These are phyloP conservation scores for Piezodorus guildinii DNA, from an alignment of 1,140 invertebrate genomes.

Conservation along the genomic window DNA sequence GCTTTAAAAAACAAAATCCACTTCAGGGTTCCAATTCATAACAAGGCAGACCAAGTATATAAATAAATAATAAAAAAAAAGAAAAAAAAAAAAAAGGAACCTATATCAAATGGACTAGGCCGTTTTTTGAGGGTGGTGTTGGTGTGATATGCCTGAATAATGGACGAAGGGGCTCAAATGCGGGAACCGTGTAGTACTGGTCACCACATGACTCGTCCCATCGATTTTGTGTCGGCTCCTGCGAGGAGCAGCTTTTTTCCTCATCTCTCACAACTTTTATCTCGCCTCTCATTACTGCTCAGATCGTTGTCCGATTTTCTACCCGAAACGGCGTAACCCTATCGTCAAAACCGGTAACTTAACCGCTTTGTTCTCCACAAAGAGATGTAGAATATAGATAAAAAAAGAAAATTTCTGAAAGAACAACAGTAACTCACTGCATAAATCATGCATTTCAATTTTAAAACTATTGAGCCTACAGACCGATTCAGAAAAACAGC, in stretches of 20 bases:
- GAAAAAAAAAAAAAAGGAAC: constrained; percentile 3
- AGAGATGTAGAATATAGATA: too few species aligned
- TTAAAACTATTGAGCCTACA: too few species aligned
- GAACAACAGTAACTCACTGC: too few species aligned
- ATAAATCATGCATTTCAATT: too few species aligned
- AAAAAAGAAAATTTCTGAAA: too few species aligned
- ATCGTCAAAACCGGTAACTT: too few species aligned
- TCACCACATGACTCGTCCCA: constrained; percentile 4
- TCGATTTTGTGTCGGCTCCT: constrained; percentile 11
- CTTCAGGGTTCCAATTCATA: constrained; percentile 5
- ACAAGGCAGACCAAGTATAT: constrained; percentile 8
- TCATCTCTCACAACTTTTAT: constrained; percentile 1
- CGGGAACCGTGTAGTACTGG: constrained; percentile 6
- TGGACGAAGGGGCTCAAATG: constrained; percentile 6
- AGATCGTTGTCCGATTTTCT: background rate
- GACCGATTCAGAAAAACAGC: too few species aligned
- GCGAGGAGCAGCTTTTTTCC: constrained; percentile 5
- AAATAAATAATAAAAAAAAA: constrained; percentile 2
- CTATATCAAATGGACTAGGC: constrained; percentile 13
- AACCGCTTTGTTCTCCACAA: too few species aligned
- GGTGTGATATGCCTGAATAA: constrained; percentile 12
- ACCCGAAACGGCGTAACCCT: background rate
- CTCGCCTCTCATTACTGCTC: background rate
- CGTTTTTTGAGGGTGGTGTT: background rate
- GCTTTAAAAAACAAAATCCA: constrained; percentile 10